These are phyloP conservation scores for Lichenostomus cassidix DNA, from an alignment of 2,113 vertebrate species.

Conservation along the genomic window DNA sequence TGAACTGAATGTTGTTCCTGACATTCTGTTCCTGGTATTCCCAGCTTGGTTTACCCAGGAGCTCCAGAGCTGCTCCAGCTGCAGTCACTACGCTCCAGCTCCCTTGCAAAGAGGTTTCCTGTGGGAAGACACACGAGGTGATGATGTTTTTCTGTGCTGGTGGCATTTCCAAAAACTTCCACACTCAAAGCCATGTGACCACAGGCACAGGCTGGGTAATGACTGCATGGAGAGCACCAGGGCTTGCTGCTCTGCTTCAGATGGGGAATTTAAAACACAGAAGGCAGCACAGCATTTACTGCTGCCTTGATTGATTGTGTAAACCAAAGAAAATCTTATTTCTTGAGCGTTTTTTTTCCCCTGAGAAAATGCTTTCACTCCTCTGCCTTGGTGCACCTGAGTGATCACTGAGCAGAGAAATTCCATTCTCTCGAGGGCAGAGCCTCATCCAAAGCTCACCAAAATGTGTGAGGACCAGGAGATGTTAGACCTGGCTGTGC, in stretches of 20 bases:
- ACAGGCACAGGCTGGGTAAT: accelerated
- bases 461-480: not conserved
- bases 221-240: not conserved
- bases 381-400: not conserved
- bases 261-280: not conserved
- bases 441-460: not conserved
- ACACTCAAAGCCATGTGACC: no score
- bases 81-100: not conserved
- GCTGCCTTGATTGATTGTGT: accelerated
- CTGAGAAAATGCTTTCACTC: not conserved
- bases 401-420: not conserved
- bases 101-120: not conserved
- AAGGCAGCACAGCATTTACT: not conserved
- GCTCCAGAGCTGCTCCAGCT: not conserved
- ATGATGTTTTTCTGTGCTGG: not conserved
- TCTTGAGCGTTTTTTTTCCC: not conserved
- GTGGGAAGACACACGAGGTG: not conserved
- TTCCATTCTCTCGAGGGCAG: not conserved
- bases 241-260: not conserved
- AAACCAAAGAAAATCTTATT: not conserved
- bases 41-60: not conserved
- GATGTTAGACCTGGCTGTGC: not conserved
- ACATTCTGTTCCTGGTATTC: not conserved
- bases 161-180: not conserved
- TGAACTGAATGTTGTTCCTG: not conserved